phyloP scores from a whole-genome alignment of 2,113 vertebrate species.

The Panthera tigris region DNA sequence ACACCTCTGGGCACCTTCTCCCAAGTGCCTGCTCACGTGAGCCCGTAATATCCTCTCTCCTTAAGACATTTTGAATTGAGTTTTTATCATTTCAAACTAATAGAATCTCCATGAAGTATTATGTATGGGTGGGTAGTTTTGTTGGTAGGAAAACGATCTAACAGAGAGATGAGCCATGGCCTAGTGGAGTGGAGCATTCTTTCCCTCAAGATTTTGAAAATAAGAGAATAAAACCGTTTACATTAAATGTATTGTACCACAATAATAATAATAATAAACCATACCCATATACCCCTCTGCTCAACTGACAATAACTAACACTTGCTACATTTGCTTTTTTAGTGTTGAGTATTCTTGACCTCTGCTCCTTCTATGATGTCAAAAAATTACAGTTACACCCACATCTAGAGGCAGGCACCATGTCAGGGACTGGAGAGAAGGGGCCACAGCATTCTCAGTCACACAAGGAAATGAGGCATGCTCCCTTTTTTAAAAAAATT shows the following conservation, averaged over 20 bases:
- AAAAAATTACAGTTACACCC: neutral
- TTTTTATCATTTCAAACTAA: neutral
- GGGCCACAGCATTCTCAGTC: neutral
- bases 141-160: neutral
- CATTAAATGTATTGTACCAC: neutral
- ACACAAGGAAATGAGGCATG: neutral
- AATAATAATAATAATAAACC: neutral
- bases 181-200: neutral
- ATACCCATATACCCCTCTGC: neutral
- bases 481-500: neutral
- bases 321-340: neutral
- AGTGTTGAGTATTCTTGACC: neutral
- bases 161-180: neutral
- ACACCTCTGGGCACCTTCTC: neutral
- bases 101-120: neutral
- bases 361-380: neutral
- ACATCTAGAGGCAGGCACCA: neutral
- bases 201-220: neutral
- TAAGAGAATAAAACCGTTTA: neutral
- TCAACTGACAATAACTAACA: neutral
- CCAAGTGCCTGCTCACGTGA: rapidly evolving
- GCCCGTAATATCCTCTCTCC: neutral
- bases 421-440: neutral
- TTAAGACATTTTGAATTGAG: neutral
- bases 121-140: rapidly evolving